A percentile compares a stretch with the other conserved stretches of the same genome.
Evolutionary conservation across 2,113 vertebrate genomes (phyloP).

Genomic region (Shinisaurus crocodilurus): DNA sequence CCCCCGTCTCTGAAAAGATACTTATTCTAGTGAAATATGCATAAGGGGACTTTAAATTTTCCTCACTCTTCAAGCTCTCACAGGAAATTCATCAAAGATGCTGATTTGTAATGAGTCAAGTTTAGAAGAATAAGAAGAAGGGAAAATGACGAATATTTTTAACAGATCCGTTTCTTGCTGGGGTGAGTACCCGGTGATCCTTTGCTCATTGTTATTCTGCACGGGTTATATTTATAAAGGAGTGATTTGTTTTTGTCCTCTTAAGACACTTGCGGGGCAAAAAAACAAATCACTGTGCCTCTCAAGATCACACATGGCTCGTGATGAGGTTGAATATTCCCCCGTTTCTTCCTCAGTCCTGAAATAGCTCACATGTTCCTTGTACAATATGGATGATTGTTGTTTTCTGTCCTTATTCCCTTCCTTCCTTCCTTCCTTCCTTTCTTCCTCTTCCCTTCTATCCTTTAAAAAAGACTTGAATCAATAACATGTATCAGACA

Average conservation of each 20-base stretch:
- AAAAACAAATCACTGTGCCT: constrained; percentile 69
- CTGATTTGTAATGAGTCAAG: constrained; percentile 31
- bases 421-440: not conserved
- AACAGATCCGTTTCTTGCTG: constrained; percentile 37
- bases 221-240: constrained; percentile 58
- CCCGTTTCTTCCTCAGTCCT: constrained; percentile 18
- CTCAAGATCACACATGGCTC: constrained; percentile 52
- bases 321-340: constrained; percentile 57
- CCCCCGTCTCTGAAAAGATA: not conserved
- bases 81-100: constrained; percentile 34
- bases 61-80: constrained; percentile 25
- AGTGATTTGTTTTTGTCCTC: constrained; percentile 65
- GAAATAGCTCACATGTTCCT: constrained; percentile 25
- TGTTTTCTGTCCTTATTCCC: too few relatives aligned
- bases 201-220: constrained; percentile 66
- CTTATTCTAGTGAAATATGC: constrained; percentile 11
- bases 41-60: constrained; percentile 20
- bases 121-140: constrained; percentile 22
- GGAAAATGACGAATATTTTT: not conserved
- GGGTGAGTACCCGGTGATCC: not conserved
- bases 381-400: not conserved
- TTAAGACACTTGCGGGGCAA: constrained; percentile 68
- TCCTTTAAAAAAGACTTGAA: too few relatives aligned
- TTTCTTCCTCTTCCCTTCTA: not conserved
- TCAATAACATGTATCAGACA: too few relatives aligned